A percentile compares a stretch with the other conserved stretches of the same genome.
Evolutionary conservation across 2,113 vertebrate species (phyloP).

Genomic region (Caracal caracal): DNA sequence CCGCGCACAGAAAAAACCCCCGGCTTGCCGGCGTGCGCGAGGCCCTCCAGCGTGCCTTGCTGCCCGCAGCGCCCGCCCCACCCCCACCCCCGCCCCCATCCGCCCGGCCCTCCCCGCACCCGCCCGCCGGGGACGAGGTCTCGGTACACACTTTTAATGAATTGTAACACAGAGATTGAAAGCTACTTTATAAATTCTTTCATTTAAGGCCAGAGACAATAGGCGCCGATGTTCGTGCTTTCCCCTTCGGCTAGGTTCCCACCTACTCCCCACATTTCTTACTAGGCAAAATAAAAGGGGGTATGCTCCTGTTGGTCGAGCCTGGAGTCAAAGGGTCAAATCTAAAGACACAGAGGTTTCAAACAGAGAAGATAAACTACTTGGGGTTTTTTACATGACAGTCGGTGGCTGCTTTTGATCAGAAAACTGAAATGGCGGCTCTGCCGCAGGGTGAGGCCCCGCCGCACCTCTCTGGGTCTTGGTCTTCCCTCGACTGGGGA

Average conservation of each 20-base stretch:
- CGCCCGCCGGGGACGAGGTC: fast-evolving
- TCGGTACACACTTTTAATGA: not conserved
- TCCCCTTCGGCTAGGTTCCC: not conserved
- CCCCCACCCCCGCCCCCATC: not conserved
- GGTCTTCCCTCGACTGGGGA: not conserved
- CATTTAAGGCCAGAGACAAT: not conserved
- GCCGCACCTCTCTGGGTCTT: not conserved
- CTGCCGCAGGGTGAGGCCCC: not conserved
- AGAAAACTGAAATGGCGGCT: not conserved
- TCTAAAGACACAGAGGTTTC: not conserved
- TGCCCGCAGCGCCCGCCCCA: not conserved
- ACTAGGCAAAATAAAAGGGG: not conserved
- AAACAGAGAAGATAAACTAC: not conserved
- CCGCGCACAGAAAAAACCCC: not conserved
- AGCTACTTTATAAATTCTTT: not conserved
- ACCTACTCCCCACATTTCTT: not conserved
- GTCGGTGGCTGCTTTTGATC: not conserved
- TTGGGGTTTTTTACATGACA: not conserved
- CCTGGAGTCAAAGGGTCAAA: not conserved
- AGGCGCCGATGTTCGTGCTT: not conserved
- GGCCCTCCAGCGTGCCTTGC: not conserved
- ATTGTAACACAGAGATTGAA: not conserved
- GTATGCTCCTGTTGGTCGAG: not conserved
- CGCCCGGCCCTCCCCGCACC: not conserved
- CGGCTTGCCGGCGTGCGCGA: fast-evolving